Evolutionary conservation across 2,797 vertebrate species (phyloP), one percentile per base, ranked within the genome.

Genomic region (Chromis chromis): DNA sequence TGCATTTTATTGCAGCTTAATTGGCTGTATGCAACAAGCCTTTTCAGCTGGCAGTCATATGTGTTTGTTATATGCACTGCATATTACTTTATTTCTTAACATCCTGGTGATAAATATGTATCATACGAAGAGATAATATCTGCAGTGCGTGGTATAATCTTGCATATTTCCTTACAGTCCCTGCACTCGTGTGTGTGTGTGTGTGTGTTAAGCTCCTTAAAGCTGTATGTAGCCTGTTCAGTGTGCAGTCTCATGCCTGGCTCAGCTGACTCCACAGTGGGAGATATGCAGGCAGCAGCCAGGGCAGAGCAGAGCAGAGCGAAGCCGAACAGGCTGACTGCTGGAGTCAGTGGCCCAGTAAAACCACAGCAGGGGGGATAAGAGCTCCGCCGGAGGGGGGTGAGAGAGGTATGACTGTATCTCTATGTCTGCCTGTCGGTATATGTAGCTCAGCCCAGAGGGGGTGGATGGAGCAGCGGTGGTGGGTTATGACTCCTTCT

Each of bases 301-400:
- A 69, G 79, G 59, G 58, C 78, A 79, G 79, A 80, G 80, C 78
- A 79, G 79, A 80, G 80, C 64, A 54, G 83, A 74, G 74, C 16
- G 4, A 68, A 81, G 70, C 78, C 68, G 74, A 79, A 36, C 86
- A 82, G 79, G 50, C 79, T 82, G 83, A 81, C 88, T 85, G 79
- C 83, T 82, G 87, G 74, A 90, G 80, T 89, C 86, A 90, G 79
- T 89, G 88, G 88, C 88, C 89, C 89, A 88, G 87, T 85, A 87
- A 90, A 87, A 87, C 81, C 91, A 82, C 92, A 91, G 91, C 87
- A 70, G 87, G 92, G 86, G 84, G 85, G 65, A 86, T 84, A 76
- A 83, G 82, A 86, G 84, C 89, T 77, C 71, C 62, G 81, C 78
- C 17, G 5, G 67, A 73, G 73, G 79, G 71, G 74, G 75, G 70